Percentiles rank a stretch among this genome's conserved stretches.
Evolutionary conservation across 2,113 vertebrate genomes (phyloP).

Genomic region (Chlamydotis undulata): DNA sequence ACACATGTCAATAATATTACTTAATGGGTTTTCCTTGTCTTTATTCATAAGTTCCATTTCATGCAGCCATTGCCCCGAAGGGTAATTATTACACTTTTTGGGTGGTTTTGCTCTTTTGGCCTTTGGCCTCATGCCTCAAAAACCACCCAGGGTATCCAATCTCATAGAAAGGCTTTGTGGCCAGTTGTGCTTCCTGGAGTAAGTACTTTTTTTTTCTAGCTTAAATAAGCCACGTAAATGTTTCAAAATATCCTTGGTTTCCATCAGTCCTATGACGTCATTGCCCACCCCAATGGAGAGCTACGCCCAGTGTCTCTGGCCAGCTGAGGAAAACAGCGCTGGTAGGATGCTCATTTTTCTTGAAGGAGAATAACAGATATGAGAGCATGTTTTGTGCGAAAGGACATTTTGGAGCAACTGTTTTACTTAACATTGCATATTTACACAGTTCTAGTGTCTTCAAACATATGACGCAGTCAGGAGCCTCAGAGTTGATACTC

Average conservation of each 20-base stretch:
- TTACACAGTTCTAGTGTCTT: slow-evolving; percentile 13
- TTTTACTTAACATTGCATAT: slow-evolving; percentile 31
- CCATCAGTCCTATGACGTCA: not conserved
- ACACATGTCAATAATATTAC: slow-evolving; percentile 49
- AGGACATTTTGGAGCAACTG: slow-evolving; percentile 16
- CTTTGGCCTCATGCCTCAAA: slow-evolving; percentile 55
- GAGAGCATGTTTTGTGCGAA: not conserved
- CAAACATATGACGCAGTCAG: not conserved
- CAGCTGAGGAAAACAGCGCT: not conserved
- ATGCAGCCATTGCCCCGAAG: not conserved
- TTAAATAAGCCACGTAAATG: not conserved
- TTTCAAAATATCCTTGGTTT: slow-evolving; percentile 35
- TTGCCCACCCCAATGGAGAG: not conserved
- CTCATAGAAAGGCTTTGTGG: slow-evolving; percentile 52
- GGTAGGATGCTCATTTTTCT: slow-evolving; percentile 34
- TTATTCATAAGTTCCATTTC: slow-evolving; percentile 64
- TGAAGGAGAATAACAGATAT: not conserved
- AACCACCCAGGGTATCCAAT: slow-evolving; percentile 42
- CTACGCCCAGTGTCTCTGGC: not conserved
- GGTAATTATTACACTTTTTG: slow-evolving; percentile 68
- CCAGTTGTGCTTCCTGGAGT: not conserved
- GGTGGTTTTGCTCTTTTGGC: slow-evolving; percentile 63
- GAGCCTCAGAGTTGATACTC: slow-evolving; percentile 18
- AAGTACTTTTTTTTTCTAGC: not conserved
- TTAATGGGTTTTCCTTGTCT: slow-evolving; percentile 66